Percentiles rank a stretch among this genome's conserved stretches.
Conservation (phyloP, 2,888 invertebrate genomes). For the Pseudococcus jackbeardsleyi region DNA sequence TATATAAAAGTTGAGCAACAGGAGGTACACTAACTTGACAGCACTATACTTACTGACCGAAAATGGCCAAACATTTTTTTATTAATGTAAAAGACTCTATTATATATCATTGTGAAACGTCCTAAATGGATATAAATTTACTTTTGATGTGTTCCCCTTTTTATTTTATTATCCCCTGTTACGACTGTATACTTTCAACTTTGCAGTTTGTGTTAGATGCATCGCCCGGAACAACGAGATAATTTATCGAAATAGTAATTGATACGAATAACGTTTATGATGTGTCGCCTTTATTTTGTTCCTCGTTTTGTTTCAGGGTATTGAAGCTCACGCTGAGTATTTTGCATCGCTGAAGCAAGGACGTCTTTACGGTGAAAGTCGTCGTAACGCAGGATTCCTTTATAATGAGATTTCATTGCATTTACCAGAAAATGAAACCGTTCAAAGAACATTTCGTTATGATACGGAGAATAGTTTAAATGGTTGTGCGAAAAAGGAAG, state of each 20-base stretch:
- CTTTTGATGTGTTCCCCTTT: conserved; percentile 20
- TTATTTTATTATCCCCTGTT: conserved; percentile 40
- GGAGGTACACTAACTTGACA: conserved; percentile 29
- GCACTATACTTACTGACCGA: background rate
- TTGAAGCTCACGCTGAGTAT: background rate
- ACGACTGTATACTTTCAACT: conserved; percentile 11
- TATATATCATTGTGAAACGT: conserved; percentile 40
- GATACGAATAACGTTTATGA: conserved; percentile 7
- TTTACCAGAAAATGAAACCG: background rate
- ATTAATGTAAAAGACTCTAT: conserved; percentile 38
- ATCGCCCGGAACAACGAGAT: conserved; percentile 9
- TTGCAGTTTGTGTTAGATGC: conserved; percentile 1
- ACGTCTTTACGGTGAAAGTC: background rate
- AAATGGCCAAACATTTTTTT: conserved; percentile 37
- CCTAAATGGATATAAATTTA: conserved; percentile 40
- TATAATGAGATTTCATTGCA: background rate
- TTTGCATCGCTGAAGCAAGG: background rate
- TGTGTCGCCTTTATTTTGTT: background rate
- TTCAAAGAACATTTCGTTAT: conserved; percentile 4
- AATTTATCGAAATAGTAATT: background rate
- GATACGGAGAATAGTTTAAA: conserved; percentile 35
- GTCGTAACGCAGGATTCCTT: background rate
- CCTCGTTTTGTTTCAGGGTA: background rate
- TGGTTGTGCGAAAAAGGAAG: conserved; percentile 4
- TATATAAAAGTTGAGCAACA: conserved; percentile 38